Conservation (phyloP, 2,797 vertebrate species). For the Cuculus canorus region DNA sequence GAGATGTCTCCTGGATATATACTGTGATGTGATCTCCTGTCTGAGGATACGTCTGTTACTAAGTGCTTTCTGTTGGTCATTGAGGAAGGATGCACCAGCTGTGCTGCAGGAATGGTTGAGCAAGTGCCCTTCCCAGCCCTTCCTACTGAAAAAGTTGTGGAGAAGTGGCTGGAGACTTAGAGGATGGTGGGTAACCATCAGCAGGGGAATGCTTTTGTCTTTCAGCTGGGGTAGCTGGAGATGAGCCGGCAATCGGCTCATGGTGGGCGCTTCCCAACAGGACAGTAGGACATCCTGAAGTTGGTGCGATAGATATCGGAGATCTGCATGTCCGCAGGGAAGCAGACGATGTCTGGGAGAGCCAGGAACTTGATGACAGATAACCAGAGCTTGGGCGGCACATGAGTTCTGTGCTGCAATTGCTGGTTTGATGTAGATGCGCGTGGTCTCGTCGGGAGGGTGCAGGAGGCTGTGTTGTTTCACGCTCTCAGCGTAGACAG, state of each 20-base stretch:
- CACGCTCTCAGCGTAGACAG: neutral
- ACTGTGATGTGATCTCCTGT: too few species aligned
- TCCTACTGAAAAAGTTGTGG: accelerated
- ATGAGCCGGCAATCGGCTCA: neutral
- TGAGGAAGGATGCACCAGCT: neutral
- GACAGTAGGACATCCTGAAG: neutral
- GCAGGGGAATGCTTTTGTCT: neutral
- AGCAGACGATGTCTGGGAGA: neutral
- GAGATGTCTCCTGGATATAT: neutral
- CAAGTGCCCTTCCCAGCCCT: neutral
- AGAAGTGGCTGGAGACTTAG: too few species aligned
- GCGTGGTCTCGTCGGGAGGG: accelerated
- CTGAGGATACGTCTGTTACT: neutral
- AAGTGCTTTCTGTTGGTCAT: neutral
- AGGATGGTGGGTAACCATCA: too few species aligned
- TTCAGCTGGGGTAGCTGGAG: neutral
- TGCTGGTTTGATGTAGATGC: accelerated
- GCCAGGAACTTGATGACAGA: neutral
- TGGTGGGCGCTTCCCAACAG: too few species aligned
- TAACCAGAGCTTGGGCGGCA: neutral
- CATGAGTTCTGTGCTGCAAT: too few species aligned
- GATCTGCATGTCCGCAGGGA: neutral
- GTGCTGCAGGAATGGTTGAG: neutral
- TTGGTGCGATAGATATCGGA: accelerated
- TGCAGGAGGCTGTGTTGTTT: accelerated